A percentile compares a stretch with the other conserved stretches of the same genome.
Conservation (phyloP, 2,888 invertebrate genomes). For the Aethes cnicana region DNA sequence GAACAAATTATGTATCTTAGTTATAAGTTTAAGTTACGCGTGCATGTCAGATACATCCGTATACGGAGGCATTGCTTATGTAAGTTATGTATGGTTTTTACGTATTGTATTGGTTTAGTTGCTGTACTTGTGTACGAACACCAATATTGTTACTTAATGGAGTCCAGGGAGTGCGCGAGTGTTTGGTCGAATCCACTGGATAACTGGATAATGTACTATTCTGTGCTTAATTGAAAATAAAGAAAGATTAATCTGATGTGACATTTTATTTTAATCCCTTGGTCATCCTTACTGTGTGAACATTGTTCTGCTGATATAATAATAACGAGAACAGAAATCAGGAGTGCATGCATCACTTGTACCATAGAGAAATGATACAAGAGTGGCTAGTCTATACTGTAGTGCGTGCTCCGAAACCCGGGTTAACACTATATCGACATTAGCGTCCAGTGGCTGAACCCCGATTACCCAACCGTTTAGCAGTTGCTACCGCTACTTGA, state of each 20-base stretch:
- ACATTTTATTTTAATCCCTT: conserved; percentile 40
- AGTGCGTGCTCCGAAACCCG: too few species aligned
- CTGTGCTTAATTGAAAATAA: conserved; percentile 82
- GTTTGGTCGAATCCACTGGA: conserved; percentile 71
- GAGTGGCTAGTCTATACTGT: too few species aligned
- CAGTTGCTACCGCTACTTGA: too few species aligned
- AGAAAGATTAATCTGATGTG: conserved; percentile 70
- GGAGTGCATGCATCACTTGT: too few species aligned
- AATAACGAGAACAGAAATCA: too few species aligned
- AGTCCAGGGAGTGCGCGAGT: conserved; percentile 60
- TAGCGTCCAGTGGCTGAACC: too few species aligned
- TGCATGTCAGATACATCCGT: conserved; percentile 32
- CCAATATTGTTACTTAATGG: conserved; percentile 50
- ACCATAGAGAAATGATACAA: too few species aligned
- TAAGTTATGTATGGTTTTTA: too few species aligned
- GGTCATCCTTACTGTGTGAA: too few species aligned
- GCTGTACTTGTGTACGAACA: conserved; percentile 47
- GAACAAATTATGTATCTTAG: conserved; percentile 66
- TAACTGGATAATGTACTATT: conserved; percentile 77
- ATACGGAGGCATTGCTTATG: conserved; percentile 29
- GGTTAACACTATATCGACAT: too few species aligned
- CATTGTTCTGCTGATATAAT: conserved; percentile 38
- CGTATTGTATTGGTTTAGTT: conserved; percentile 44
- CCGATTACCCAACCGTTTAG: too few species aligned
- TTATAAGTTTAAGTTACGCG: conserved; percentile 40